A percentile compares a stretch with the other conserved stretches of the same genome.
phyloP scores from a whole-genome alignment of 1,140 invertebrate species.

The Triops longicaudatus region DNA sequence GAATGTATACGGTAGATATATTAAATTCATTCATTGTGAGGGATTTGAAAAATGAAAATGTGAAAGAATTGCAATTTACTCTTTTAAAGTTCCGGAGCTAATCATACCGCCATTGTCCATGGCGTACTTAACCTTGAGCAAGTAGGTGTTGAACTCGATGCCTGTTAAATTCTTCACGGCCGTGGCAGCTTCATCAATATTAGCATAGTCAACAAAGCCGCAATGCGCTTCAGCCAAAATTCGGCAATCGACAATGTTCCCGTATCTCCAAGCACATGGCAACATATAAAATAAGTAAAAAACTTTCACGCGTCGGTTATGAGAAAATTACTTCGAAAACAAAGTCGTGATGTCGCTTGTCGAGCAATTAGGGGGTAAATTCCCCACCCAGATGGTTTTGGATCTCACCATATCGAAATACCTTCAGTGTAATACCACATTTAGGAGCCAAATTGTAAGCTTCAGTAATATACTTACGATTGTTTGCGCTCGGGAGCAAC shows the following conservation, averaged over 20 bases:
- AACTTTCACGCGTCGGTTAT: neutral
- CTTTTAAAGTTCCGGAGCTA: neutral
- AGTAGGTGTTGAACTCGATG: neutral
- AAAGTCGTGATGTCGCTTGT: neutral
- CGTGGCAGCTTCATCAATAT: neutral
- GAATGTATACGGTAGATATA: too few relatives aligned
- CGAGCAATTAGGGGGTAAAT: neutral
- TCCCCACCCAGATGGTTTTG: neutral
- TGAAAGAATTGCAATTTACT: neutral
- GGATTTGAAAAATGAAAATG: too few relatives aligned
- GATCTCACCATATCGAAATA: neutral
- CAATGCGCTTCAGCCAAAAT: neutral
- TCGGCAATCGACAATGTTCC: slow-evolving; percentile 5
- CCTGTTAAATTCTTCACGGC: neutral
- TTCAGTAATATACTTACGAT: neutral
- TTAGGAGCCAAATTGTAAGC: neutral
- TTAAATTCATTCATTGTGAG: too few relatives aligned
- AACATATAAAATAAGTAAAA: neutral
- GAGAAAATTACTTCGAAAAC: neutral
- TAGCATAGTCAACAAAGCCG: neutral
- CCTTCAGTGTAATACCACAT: neutral
- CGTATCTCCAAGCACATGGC: neutral
- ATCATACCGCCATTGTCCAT: slow-evolving; percentile 6
- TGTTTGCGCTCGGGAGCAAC: neutral
- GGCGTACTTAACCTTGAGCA: neutral